Conservation (phyloP, 1,140 invertebrate genomes). For the Pogonognathellus flavescens region DNA sequence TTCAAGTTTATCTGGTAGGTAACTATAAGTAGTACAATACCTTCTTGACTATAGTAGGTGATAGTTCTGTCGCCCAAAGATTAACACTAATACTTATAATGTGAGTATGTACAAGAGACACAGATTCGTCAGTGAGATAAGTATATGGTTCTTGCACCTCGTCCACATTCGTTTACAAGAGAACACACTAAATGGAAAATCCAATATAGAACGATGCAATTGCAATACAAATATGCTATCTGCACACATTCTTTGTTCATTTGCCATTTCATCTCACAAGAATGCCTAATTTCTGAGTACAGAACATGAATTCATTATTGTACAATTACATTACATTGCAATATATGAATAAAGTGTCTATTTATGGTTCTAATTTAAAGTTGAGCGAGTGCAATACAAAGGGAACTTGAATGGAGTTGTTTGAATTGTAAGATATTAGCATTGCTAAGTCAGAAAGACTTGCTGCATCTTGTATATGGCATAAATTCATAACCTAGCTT, state of each 20-base stretch:
- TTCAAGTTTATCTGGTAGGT: conserved; percentile 16
- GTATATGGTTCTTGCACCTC: not conserved
- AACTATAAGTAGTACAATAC: not conserved
- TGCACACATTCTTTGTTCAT: not conserved
- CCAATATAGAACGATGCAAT: no score
- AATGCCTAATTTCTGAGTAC: not conserved
- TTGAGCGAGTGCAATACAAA: not conserved
- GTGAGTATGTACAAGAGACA: not conserved
- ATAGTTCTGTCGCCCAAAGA: not conserved
- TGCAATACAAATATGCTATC: not conserved
- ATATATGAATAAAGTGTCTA: not conserved
- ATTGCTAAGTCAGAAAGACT: not conserved
- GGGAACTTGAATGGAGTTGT: not conserved
- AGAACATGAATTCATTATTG: not conserved
- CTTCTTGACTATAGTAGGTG: not conserved
- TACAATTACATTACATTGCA: not conserved
- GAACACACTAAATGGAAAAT: not conserved
- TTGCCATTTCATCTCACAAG: conserved; percentile 1
- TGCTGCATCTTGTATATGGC: not conserved
- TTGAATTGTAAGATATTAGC: conserved; percentile 6
- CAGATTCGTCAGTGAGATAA: not conserved
- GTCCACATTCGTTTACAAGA: not conserved
- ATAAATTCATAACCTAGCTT: not conserved
- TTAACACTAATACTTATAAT: not conserved
- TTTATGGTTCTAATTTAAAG: not conserved